These are phyloP conservation scores for Heliconius cydno DNA, from an alignment of 2,888 invertebrate species.

Conservation along the genomic window DNA sequence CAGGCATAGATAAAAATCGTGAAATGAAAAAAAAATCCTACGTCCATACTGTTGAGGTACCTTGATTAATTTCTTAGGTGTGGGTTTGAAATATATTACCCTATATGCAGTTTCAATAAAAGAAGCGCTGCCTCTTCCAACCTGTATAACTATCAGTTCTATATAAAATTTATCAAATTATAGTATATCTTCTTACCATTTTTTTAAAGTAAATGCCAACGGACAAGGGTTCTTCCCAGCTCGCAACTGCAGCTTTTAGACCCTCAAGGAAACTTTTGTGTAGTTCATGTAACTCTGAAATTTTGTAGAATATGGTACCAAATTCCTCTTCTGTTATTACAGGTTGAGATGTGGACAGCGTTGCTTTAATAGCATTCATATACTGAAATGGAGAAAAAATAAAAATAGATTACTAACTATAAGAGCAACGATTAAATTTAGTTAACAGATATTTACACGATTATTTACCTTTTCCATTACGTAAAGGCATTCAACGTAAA, in stretches of 20 bases:
- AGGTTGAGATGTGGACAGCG: slow-evolving; percentile 93
- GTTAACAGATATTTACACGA: background rate
- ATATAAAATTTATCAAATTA: background rate
- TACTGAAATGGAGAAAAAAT: slow-evolving; percentile 83
- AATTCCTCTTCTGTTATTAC: slow-evolving; percentile 95
- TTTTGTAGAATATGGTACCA: slow-evolving; percentile 95
- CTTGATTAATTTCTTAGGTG: no score
- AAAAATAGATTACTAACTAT: background rate
- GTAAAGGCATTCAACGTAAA: slow-evolving; percentile 94
- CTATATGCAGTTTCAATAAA: no score
- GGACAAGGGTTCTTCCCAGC: slow-evolving; percentile 89
- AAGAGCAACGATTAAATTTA: background rate
- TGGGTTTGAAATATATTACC: no score
- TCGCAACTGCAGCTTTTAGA: slow-evolving; percentile 86
- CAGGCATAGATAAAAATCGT: no score
- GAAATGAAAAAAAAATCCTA: no score
- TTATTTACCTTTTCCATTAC: slow-evolving; percentile 91
- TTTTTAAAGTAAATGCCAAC: slow-evolving; percentile 94
- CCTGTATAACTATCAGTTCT: background rate
- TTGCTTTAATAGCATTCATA: slow-evolving; percentile 95
- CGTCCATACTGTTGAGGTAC: no score
- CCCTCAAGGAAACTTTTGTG: slow-evolving; percentile 93
- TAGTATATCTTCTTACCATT: slow-evolving; percentile 82
- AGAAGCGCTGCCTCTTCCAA: no score
- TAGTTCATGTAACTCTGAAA: slow-evolving; percentile 92